These are phyloP conservation scores for Sitobion miscanthi DNA, from an alignment of 1,140 invertebrate species.

Conservation along the genomic window DNA sequence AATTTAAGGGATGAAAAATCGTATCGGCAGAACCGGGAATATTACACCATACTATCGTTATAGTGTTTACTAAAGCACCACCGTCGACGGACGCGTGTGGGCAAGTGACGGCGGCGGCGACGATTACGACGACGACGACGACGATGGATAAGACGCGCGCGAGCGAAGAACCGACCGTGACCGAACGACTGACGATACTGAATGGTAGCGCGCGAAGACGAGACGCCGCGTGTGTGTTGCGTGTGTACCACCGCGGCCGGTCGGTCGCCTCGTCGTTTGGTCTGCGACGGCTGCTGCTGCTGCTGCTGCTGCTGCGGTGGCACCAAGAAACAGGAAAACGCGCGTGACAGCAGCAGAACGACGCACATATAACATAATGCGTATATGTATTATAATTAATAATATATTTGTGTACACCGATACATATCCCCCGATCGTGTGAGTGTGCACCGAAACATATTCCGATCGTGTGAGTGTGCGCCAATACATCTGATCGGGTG, in stretches of 20 bases:
- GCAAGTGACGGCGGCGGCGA: neutral
- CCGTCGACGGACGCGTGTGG: neutral
- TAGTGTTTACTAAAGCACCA: neutral
- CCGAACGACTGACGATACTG: conserved; percentile 42
- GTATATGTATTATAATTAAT: no score
- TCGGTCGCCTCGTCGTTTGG: neutral
- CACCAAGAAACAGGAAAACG: neutral
- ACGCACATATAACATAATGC: neutral
- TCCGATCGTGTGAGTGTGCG: no score
- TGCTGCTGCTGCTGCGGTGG: neutral
- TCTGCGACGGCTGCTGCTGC: neutral
- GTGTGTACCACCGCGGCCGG: neutral
- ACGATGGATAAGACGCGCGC: neutral
- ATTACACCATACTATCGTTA: neutral
- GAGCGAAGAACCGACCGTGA: neutral
- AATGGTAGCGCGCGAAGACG: conserved; percentile 25
- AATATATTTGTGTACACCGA: no score
- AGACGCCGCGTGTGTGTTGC: conserved; percentile 29
- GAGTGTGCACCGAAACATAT: no score
- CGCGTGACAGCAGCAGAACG: neutral
- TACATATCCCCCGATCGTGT: no score
- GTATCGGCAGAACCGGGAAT: no score
- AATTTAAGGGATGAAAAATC: neutral
- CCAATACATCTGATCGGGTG: no score
- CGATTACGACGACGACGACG: neutral